phyloP scores from a whole-genome alignment of 2,888 invertebrate genomes.

The Lamellibrachia columna region DNA sequence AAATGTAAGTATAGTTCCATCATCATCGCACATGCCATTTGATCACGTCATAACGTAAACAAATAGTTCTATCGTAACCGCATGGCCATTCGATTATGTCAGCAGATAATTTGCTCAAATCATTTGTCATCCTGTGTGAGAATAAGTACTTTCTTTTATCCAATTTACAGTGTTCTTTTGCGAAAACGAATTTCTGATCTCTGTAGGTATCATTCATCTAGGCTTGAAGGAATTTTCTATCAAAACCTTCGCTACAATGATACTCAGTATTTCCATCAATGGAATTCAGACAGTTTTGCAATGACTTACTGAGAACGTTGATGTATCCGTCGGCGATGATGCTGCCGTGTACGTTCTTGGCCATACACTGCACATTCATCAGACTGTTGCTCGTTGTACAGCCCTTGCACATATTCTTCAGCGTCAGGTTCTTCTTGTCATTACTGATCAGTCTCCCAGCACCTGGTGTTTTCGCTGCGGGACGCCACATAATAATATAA shows the following conservation, averaged over 20 bases:
- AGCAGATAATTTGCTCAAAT: no score
- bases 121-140: no score
- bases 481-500: not conserved
- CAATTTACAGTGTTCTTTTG: no score
- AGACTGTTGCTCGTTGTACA: slow-evolving; percentile 23
- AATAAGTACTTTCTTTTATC: no score
- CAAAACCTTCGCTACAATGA: not conserved
- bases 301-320: slow-evolving; percentile 25
- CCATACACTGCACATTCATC: slow-evolving; percentile 30
- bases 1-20: no score
- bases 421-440: slow-evolving; percentile 18
- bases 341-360: slow-evolving; percentile 21
- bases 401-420: slow-evolving; percentile 26
- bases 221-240: no score
- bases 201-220: no score
- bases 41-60: no score
- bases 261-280: not conserved
- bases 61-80: no score
- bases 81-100: no score
- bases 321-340: slow-evolving; percentile 13
- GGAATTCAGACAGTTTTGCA: not conserved
- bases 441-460: not conserved
- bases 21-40: no score
- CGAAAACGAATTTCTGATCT: no score
- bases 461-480: not conserved